phyloP scores from a whole-genome alignment of 2,113 vertebrate species.

The Arvicanthis niloticus region DNA sequence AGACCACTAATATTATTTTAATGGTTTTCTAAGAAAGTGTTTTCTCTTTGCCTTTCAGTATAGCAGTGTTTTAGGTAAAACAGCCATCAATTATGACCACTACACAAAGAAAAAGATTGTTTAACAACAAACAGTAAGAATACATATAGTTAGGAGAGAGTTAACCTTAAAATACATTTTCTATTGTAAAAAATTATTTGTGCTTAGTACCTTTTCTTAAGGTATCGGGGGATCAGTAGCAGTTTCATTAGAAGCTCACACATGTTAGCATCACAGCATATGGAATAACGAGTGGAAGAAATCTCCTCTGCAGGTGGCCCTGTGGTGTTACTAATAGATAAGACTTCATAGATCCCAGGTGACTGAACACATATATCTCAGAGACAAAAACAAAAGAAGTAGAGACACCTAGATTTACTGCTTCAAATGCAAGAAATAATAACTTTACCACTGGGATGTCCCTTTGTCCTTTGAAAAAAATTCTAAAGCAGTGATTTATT shows the following conservation, averaged over 20 bases:
- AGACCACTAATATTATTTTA: background rate
- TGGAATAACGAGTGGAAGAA: background rate
- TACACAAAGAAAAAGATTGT: background rate
- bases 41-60: slow-evolving; percentile 15
- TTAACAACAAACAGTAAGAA: background rate
- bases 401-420: background rate
- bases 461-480: background rate
- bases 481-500: background rate
- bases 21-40: background rate
- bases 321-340: background rate
- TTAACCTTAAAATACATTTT: background rate
- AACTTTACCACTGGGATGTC: background rate
- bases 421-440: background rate
- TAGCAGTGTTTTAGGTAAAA: background rate
- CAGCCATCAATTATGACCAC: background rate
- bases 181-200: background rate
- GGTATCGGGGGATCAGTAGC: background rate
- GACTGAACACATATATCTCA: background rate
- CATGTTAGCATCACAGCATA: background rate
- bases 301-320: background rate
- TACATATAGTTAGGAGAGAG: background rate
- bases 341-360: background rate
- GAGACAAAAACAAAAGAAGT: background rate
- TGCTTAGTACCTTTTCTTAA: background rate
- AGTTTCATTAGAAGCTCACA: background rate